Evolutionary conservation across 2,113 vertebrate genomes (phyloP).

Genomic region (Parus major): DNA sequence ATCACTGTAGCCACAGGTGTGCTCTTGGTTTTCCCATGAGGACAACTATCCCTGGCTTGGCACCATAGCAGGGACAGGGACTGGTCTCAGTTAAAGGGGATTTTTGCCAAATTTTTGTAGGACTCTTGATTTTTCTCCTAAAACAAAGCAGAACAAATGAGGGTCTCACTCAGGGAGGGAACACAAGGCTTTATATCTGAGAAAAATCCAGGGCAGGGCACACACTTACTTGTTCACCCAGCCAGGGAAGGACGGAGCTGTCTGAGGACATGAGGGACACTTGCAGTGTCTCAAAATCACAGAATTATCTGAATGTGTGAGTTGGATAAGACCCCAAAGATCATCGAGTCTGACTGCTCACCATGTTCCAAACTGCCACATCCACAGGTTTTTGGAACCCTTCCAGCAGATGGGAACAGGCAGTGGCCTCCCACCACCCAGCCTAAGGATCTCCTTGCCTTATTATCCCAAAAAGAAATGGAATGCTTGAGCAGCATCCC

Average conservation of each 20-base stretch:
- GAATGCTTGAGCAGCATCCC: background rate
- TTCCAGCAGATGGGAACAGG: background rate
- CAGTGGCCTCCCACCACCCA: background rate
- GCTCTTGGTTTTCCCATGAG: background rate
- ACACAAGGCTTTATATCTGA: background rate
- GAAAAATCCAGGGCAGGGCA: background rate
- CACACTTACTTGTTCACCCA: background rate
- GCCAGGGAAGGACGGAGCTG: background rate
- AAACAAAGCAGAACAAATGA: background rate
- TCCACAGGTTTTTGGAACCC: background rate
- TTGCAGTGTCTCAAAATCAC: background rate
- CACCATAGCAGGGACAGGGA: background rate
- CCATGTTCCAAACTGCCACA: background rate
- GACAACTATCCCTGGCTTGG: background rate
- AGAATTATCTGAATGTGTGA: background rate
- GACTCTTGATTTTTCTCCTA: background rate
- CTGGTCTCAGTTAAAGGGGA: background rate
- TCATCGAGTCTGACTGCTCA: accelerated
- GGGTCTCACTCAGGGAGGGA: background rate
- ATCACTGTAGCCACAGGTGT: background rate
- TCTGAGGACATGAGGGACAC: background rate
- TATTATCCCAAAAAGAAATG: background rate
- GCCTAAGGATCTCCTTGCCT: background rate
- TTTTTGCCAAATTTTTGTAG: background rate
- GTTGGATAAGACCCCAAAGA: background rate